These are phyloP conservation scores for Globodera ellingtonae DNA, from an alignment of 1,140 invertebrate genomes.

Conservation along the genomic window DNA sequence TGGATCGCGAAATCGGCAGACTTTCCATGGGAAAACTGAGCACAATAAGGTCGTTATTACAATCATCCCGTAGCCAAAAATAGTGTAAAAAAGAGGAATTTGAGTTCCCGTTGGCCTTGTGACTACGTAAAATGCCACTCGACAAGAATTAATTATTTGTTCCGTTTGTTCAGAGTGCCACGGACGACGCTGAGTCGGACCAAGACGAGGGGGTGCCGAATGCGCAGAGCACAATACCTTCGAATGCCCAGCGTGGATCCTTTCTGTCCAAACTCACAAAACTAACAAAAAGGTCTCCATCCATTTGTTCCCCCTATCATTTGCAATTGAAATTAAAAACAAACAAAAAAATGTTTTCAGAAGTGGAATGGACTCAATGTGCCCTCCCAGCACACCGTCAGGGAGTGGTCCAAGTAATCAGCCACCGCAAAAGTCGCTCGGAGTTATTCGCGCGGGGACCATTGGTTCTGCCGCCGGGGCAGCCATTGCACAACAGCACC, in stretches of 20 bases:
- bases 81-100: constrained; percentile 5
- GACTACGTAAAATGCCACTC: neutral
- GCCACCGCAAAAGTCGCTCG: constrained; percentile 14
- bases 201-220: constrained; percentile 32
- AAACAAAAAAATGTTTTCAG: neutral
- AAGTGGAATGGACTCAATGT: neutral
- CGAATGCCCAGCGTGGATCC: constrained; percentile 47
- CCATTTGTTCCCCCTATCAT: neutral
- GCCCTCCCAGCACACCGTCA: neutral
- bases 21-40: constrained; percentile 65
- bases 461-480: constrained; percentile 51
- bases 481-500: constrained; percentile 47
- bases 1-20: constrained; percentile 61
- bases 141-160: neutral
- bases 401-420: neutral
- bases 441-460: constrained; percentile 49
- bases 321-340: neutral
- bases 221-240: constrained; percentile 8
- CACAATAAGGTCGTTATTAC: constrained; percentile 52
- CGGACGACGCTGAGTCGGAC: constrained; percentile 55
- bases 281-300: constrained; percentile 58
- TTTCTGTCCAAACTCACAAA: constrained; percentile 64
- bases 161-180: constrained; percentile 1
- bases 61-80: too few relatives aligned
- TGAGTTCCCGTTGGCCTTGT: neutral